Evolutionary conservation across 1,140 invertebrate species (phyloP), one percentile per base, ranked within the genome.

Genomic region (Ceratosolen fusciceps): DNA sequence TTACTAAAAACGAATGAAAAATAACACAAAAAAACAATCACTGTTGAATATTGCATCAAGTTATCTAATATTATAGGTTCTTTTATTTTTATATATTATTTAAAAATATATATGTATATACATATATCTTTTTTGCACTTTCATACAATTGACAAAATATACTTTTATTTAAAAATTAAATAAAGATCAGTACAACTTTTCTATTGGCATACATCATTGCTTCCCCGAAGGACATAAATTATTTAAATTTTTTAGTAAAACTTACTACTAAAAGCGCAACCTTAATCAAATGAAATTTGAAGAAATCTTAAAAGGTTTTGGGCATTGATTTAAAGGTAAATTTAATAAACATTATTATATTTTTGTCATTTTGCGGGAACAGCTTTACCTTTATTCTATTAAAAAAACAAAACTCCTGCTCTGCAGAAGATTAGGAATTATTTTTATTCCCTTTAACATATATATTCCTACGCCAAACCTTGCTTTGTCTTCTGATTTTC

Each of bases 341-440:
- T n/a, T 70, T 62, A 80, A 80, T 29, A 72, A 76, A 80, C 74
- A 58, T 54, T 76, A 70, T 39, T 79, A 43, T n/a, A 47, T n/a
- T 77, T 39, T 65, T 24, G 10, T 49, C 73, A 65, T 80, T 71
- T 80, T 68, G 65, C 74, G 77, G 74, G 79, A 80, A 80, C 79
- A 67, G 43, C 62, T 72, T 76, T 47, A 65, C 34, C 60, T 71
- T 39, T 65, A 72, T 73, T 80, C 21, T 60, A 54, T 74, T 43
- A 34, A 65, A 21, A 62, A 75, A 75, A 74, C 52, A 56, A 47
- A 67, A 16, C 43, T 56, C 74, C 79, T 80, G 79, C 74, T 80
- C 79, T 54, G 58, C 79, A 80, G 79, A 65, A 77, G 58, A 71
- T 0, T 80, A 80, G 79, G 79, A 76, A 76, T 76, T 74, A 67